These are phyloP conservation scores for Sycophila texana DNA, from an alignment of 2,888 invertebrate species.

Conservation along the genomic window DNA sequence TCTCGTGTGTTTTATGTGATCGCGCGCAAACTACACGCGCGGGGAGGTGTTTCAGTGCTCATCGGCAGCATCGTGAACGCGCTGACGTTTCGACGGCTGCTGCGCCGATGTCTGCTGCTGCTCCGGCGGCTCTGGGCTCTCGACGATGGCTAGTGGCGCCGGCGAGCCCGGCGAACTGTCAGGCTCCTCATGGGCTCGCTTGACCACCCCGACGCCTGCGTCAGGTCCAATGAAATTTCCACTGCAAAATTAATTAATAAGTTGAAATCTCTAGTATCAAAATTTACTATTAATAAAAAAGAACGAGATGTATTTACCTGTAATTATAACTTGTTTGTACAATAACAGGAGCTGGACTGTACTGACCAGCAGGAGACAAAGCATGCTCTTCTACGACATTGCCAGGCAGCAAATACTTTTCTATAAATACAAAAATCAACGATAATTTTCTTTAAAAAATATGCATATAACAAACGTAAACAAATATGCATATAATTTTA, in stretches of 20 bases:
- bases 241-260: constrained; percentile 59
- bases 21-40: constrained; percentile 40
- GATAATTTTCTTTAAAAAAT: no score
- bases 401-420: constrained; percentile 77
- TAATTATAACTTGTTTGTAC: constrained; percentile 80
- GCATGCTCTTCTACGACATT: constrained; percentile 78
- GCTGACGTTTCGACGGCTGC: constrained; percentile 70
- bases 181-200: constrained; percentile 72
- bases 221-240: constrained; percentile 74
- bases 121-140: constrained; percentile 73
- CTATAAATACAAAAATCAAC: constrained; percentile 66
- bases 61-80: constrained; percentile 72
- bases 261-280: background rate
- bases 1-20: constrained; percentile 25
- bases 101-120: constrained; percentile 65
- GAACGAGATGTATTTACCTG: constrained; percentile 71
- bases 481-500: no score
- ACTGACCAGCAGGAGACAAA: constrained; percentile 78
- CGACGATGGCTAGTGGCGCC: constrained; percentile 73
- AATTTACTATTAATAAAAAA: background rate
- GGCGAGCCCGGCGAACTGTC: constrained; percentile 74
- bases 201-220: constrained; percentile 71
- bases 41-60: constrained; percentile 66
- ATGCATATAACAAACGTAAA: no score
- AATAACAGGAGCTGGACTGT: constrained; percentile 80